Conservation (phyloP, 2,113 vertebrate genomes). For the Lampris megalopsis region DNA sequence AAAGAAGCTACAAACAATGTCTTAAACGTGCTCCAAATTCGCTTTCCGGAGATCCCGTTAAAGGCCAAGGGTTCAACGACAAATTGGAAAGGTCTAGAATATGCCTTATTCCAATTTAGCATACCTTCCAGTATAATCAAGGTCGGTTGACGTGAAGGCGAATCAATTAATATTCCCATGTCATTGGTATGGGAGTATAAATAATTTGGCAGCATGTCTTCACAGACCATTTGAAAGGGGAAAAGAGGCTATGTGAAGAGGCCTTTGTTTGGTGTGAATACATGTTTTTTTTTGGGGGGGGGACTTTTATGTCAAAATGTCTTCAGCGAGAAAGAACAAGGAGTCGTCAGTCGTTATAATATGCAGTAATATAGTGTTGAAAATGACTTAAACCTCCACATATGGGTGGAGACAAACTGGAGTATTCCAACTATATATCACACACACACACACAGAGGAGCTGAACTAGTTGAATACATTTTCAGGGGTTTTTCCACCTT, state of each 20-base stretch:
- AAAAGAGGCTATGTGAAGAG: conserved; percentile 41
- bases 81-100: conserved; percentile 42
- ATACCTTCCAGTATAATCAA: conserved; percentile 35
- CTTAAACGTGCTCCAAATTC: conserved; percentile 30
- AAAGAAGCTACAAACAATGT: conserved; percentile 20
- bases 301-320: conserved; percentile 28
- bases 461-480: not conserved
- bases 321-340: conserved; percentile 63
- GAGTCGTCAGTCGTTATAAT: conserved; percentile 49
- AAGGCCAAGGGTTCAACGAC: not conserved
- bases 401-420: conserved; percentile 31
- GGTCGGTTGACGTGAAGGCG: conserved; percentile 6
- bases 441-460: not conserved
- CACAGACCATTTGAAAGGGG: conserved; percentile 32
- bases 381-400: conserved; percentile 34
- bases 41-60: not conserved
- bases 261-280: conserved; percentile 41
- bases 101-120: conserved; percentile 61
- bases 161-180: too few species aligned
- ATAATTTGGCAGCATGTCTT: not conserved
- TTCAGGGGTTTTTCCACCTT: conserved; percentile 37
- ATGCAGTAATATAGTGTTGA: conserved; percentile 76
- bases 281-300: not conserved
- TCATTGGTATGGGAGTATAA: too few species aligned
- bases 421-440: not conserved